Evolutionary conservation across 2,797 vertebrate genomes (phyloP), one percentile per base, ranked within the genome.

Genomic region (Chaunax sp.): DNA sequence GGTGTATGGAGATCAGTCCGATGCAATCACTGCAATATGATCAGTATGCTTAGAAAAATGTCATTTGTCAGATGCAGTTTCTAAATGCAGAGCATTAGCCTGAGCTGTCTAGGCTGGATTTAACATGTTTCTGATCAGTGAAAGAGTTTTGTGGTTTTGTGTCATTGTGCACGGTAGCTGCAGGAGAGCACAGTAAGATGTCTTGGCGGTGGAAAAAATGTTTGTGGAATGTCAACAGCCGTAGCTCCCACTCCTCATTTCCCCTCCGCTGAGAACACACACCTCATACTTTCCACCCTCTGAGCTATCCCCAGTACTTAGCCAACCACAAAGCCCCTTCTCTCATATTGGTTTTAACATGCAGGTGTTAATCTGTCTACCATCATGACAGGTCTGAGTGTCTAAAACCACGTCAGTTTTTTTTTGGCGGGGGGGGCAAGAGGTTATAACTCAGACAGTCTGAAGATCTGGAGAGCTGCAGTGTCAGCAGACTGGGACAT

Each of bases 141-240:
- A 41, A 20, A 62, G 59, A 62, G 35, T 3, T 37, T 35, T 52
- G 18, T 19, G 28, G 1, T 25, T 81, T 38, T 40, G 22, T 46
- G 57, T n/a, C 8, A 55, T 40, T 1, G 7, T 62, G 49, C 37
- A 4, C 19, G 1, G 45, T 6, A 16, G 53, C 65, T 55, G 51
- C 73, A 51, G 62, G 69, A 77, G 62, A 69, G 56, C 2, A 1
- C 45, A 25, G 47, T 53, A 46, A 81, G 69, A 71, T 5, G 1
- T 58, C 30, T 66, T 5, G 2, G 43, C 45, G 3, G 68, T 71
- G 83, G 90, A 88, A 89, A n/a, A 89, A 80, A 20, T 72, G 65
- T 77, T 40, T 59, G 52, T 75, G 85, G 81, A 87, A 88, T 87
- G 86, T 89, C 84, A 84, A 87, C 83, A 83, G 74, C 77, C 82